Conservation (phyloP, 2,113 vertebrate genomes). For the Notiomystis cincta region DNA sequence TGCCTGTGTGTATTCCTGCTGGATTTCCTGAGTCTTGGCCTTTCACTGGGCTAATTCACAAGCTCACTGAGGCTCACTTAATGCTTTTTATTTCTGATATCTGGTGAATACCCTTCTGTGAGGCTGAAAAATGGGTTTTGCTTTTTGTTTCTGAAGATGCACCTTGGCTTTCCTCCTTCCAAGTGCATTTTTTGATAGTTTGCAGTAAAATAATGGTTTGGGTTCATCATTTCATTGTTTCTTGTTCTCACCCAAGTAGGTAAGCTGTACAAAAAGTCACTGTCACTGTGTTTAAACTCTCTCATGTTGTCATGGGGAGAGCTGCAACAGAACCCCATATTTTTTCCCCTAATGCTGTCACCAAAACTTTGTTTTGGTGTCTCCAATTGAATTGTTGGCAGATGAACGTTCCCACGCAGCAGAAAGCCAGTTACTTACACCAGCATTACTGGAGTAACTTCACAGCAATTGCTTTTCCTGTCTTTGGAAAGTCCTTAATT, state of each 20-base stretch:
- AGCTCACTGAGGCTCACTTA: not conserved
- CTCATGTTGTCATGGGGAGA: accelerated
- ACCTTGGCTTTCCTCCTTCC: not conserved
- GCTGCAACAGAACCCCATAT: not conserved
- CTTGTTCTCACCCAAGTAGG: not conserved
- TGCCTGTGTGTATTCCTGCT: not conserved
- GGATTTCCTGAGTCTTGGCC: not conserved
- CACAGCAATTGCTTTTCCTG: not conserved
- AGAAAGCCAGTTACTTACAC: not conserved
- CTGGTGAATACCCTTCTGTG: not conserved
- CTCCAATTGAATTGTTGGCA: not conserved
- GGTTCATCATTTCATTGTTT: not conserved
- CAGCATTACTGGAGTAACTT: not conserved
- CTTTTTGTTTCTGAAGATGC: not conserved
- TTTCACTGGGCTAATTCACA: not conserved
- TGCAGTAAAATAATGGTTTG: not conserved
- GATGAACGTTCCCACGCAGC: not conserved
- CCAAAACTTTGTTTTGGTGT: not conserved
- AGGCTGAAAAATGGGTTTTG: not conserved
- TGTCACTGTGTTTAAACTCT: not conserved
- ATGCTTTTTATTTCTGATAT: not conserved
- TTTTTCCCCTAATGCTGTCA: not conserved
- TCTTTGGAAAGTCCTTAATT: not conserved
- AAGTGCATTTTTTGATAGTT: not conserved
- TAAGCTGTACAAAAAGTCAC: not conserved